These are phyloP conservation scores for Sepioteuthis lessoniana DNA, from an alignment of 2,888 invertebrate species.

Conservation along the genomic window DNA sequence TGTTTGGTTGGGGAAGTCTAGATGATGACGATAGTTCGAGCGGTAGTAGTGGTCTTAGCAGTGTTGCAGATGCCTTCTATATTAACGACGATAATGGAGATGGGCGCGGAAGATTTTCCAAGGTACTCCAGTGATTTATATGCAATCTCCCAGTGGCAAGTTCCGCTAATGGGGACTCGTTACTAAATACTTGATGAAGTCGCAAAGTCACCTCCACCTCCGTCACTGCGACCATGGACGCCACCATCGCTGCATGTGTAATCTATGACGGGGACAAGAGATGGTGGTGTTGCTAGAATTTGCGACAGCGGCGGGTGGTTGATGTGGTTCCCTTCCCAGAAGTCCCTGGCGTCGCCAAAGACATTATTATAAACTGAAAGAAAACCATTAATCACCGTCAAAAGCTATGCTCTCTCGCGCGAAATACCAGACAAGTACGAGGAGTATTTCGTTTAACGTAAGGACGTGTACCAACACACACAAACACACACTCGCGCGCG, in stretches of 20 bases:
- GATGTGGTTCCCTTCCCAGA: not conserved
- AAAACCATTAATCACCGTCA: conserved; percentile 21
- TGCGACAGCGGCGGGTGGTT: not conserved
- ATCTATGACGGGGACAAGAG: not conserved
- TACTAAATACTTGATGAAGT: conserved; percentile 33
- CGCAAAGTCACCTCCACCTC: not conserved
- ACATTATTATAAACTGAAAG: not conserved
- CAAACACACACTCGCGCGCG: no score
- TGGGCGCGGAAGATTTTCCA: not conserved
- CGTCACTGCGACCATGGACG: not conserved
- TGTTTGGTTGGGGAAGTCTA: not conserved
- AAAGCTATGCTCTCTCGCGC: not conserved
- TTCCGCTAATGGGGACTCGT: conserved; percentile 33
- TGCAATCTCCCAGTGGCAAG: conserved; percentile 16
- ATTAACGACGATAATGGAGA: conserved; percentile 8
- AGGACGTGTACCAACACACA: not conserved
- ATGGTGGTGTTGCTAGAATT: not conserved
- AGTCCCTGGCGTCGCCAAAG: not conserved
- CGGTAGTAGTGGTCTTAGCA: not conserved
- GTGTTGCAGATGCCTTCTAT: not conserved
- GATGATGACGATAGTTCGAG: not conserved
- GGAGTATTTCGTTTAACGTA: not conserved
- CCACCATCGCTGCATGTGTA: not conserved
- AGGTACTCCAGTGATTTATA: conserved; percentile 12
- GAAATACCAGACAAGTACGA: not conserved